Conservation (phyloP, 2,888 invertebrate species). For the Euplexia lucipara region DNA sequence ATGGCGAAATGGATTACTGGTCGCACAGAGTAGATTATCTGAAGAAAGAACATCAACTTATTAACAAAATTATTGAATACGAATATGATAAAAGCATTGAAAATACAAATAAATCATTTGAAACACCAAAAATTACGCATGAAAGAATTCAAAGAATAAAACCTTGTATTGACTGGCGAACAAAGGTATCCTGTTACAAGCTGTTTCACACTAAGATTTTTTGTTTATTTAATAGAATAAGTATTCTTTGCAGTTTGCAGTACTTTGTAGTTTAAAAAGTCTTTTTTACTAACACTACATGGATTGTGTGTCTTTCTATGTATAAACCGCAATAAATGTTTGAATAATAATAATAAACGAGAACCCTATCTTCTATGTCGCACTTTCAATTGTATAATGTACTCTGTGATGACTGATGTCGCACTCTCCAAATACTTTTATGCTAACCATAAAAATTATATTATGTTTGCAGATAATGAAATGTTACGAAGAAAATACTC, state of each 20-base stretch:
- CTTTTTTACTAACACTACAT: too few relatives aligned
- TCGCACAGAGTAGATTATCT: conserved; percentile 80
- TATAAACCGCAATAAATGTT: too few relatives aligned
- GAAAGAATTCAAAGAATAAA: conserved; percentile 81
- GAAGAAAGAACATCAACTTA: conserved; percentile 83
- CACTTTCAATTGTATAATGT: too few relatives aligned
- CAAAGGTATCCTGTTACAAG: conserved; percentile 73
- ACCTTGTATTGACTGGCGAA: conserved; percentile 82
- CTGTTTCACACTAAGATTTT: too few relatives aligned
- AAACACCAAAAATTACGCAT: conserved; percentile 72
- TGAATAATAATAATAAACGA: too few relatives aligned
- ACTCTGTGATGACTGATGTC: too few relatives aligned
- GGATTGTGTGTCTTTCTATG: too few relatives aligned
- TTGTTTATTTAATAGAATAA: too few relatives aligned
- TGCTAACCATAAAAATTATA: background rate
- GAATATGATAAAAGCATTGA: conserved; percentile 84
- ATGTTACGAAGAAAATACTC: conserved; percentile 86
- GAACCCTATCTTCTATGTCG: too few relatives aligned
- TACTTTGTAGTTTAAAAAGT: too few relatives aligned
- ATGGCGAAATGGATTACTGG: conserved; percentile 83
- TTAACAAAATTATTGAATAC: conserved; percentile 83
- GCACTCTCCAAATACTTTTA: too few relatives aligned
- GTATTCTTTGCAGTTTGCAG: too few relatives aligned
- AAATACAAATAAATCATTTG: conserved; percentile 73
- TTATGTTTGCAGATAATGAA: conserved; percentile 78